phyloP scores from a whole-genome alignment of 2,888 invertebrate genomes.

The Drosophila recens region DNA sequence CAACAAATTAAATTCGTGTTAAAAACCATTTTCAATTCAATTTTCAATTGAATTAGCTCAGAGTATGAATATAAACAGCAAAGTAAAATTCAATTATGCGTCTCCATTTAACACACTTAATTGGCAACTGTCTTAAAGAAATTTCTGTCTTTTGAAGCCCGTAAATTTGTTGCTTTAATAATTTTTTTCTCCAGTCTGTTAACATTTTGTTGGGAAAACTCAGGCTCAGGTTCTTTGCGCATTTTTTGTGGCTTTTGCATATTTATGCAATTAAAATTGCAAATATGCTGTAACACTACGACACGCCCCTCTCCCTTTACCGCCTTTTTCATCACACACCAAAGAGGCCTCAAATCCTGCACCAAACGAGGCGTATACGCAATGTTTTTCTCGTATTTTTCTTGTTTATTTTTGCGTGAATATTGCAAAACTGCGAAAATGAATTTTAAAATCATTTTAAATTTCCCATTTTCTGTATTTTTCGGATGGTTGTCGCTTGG shows the following conservation, averaged over 20 bases:
- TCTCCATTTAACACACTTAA: neutral
- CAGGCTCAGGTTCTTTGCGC: constrained; percentile 13
- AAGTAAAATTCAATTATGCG: neutral
- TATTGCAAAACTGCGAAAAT: constrained; percentile 20
- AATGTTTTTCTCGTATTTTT: constrained; percentile 26
- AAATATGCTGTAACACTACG: constrained; percentile 72
- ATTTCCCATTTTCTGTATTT: constrained; percentile 2
- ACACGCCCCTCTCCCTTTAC: neutral
- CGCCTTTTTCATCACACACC: neutral
- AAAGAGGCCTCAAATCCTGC: constrained; percentile 31
- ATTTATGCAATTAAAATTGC: constrained; percentile 84
- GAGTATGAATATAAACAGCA: neutral
- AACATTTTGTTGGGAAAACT: constrained; percentile 17
- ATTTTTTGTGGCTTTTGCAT: constrained; percentile 63
- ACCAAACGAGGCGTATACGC: constrained; percentile 49
- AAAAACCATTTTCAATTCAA: neutral
- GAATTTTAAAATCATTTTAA: constrained; percentile 30
- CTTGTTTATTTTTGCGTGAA: constrained; percentile 3
- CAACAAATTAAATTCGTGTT: constrained; percentile 34
- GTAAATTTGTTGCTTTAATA: constrained; percentile 32
- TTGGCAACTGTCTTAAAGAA: neutral
- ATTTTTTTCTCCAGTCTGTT: constrained; percentile 30
- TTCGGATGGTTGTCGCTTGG: constrained; percentile 2
- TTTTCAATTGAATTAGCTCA: neutral
- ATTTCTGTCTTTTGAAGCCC: neutral